Percentiles rank a stretch among this genome's conserved stretches.
Conservation (phyloP, 2,113 vertebrate species). For the Isichthys henryi region DNA sequence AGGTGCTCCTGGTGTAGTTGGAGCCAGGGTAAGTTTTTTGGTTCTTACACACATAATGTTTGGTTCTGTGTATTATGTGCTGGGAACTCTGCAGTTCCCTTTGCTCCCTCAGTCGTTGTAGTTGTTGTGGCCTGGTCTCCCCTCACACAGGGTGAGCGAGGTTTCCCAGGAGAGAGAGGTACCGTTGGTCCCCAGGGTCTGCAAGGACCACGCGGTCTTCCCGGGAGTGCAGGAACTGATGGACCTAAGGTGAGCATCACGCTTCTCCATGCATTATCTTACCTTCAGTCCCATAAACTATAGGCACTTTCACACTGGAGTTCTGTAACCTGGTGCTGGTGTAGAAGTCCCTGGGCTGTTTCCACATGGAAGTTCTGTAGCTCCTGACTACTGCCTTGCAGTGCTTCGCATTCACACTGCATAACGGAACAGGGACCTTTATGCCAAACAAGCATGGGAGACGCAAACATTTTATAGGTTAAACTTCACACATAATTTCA, state of each 20-base stretch:
- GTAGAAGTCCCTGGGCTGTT: not conserved
- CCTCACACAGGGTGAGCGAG: constrained; percentile 77
- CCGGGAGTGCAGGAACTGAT: constrained; percentile 89
- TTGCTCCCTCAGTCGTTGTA: not conserved
- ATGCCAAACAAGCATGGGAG: not conserved
- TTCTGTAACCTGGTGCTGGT: not conserved
- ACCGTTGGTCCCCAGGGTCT: constrained; percentile 82
- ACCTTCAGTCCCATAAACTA: not conserved
- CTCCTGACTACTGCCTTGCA: not conserved
- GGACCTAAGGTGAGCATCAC: constrained; percentile 80
- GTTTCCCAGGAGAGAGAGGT: constrained; percentile 94
- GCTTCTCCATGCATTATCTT: not conserved
- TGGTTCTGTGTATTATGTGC: too few relatives aligned
- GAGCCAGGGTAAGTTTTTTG: constrained; percentile 79
- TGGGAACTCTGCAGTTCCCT: not conserved
- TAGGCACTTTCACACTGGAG: not conserved
- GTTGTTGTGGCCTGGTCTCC: not conserved
- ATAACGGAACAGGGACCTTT: not conserved
- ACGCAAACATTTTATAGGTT: not conserved
- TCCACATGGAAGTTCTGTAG: not conserved
- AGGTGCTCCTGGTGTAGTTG: constrained; percentile 75
- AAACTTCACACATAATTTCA: not conserved
- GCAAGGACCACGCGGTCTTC: constrained; percentile 84
- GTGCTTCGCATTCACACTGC: not conserved
- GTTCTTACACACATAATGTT: not conserved